These are phyloP conservation scores for Cygnus buccinator DNA, from an alignment of 2,113 vertebrate genomes.

Conservation along the genomic window DNA sequence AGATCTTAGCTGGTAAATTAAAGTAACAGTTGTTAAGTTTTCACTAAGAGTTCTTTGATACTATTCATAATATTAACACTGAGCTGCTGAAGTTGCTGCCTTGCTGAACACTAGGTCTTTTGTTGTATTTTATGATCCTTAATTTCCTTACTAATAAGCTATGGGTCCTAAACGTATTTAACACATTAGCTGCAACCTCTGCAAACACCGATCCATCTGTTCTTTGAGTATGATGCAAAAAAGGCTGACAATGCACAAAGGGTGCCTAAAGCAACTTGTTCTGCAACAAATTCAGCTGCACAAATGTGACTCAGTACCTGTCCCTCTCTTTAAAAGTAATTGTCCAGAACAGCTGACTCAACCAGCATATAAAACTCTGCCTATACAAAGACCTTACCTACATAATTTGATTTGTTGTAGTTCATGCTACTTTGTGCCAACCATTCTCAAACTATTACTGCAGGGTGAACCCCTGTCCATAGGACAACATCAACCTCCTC, in stretches of 20 bases:
- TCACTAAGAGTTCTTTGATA: conserved; percentile 21
- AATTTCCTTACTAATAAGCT: conserved; percentile 54
- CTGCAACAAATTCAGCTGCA: not conserved
- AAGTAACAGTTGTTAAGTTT: not conserved
- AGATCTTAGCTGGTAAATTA: conserved; percentile 22
- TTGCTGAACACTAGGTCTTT: conserved; percentile 39
- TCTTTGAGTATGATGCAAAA: conserved; percentile 27
- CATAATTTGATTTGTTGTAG: not conserved
- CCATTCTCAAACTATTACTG: not conserved
- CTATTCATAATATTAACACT: not conserved
- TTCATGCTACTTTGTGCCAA: not conserved
- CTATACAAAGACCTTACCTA: not conserved
- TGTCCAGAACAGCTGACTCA: conserved; percentile 62
- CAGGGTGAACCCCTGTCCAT: not conserved
- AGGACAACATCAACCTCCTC: not conserved
- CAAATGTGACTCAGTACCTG: conserved; percentile 18
- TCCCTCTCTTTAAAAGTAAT: conserved; percentile 1
- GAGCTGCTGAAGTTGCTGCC: conserved; percentile 17
- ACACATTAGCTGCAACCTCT: not conserved
- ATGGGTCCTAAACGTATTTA: conserved; percentile 11
- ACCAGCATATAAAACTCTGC: not conserved
- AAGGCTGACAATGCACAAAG: conserved; percentile 5
- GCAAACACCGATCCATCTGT: not conserved
- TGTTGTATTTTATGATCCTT: conserved; percentile 32
- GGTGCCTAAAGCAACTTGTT: conserved; percentile 33